Conservation (phyloP, 2,113 vertebrate species). For the Cheilinus undulatus region DNA sequence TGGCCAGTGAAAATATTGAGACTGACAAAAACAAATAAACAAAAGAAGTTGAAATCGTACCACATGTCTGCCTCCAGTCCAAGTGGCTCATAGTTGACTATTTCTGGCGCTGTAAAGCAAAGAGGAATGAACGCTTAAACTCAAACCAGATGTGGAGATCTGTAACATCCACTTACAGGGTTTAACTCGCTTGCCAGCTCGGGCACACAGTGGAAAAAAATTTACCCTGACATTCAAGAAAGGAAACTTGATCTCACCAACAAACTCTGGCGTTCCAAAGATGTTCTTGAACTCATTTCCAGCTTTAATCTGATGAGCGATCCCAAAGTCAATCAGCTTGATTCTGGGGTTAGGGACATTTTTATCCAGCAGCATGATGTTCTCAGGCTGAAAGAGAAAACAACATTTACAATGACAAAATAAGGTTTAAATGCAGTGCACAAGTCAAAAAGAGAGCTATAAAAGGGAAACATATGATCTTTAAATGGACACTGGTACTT, state of each 20-base stretch:
- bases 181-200: conserved; percentile 18
- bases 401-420: background rate
- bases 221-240: background rate
- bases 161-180: conserved; percentile 14
- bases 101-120: conserved; percentile 91
- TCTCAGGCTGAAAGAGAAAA: conserved; percentile 87
- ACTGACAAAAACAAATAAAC: background rate
- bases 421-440: background rate
- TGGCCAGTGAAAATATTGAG: background rate
- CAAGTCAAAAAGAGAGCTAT: background rate
- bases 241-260: conserved; percentile 84
- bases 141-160: conserved; percentile 59
- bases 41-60: conserved; percentile 82
- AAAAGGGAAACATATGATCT: background rate
- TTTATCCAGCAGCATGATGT: conserved; percentile 98
- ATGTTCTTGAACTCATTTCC: conserved; percentile 99
- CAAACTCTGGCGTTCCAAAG: conserved; percentile 97
- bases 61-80: conserved; percentile 98
- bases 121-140: conserved; percentile 53
- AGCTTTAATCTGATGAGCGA: conserved; percentile 96
- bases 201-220: background rate
- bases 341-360: conserved; percentile 93
- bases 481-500: too few species aligned
- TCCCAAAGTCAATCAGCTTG: conserved; percentile 97
- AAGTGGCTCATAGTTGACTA: conserved; percentile 97